Percentiles rank a stretch among this genome's conserved stretches.
Conservation (phyloP, 1,140 invertebrate species). For the Mamestra configurata region DNA sequence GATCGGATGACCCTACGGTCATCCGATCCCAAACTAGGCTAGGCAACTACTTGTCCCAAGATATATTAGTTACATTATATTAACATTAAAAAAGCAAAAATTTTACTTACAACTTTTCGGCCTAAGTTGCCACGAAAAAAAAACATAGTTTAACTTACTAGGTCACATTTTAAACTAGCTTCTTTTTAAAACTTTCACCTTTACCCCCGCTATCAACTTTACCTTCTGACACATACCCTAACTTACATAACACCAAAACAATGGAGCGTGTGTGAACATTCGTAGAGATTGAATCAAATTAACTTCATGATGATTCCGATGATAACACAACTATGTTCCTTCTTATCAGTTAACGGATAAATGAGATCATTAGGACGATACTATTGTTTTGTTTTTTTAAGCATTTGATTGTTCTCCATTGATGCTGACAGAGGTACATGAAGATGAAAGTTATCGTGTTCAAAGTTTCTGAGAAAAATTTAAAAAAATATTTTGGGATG, state of each 20-base stretch:
- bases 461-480: background rate
- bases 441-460: background rate
- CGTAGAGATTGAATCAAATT: slow-evolving; percentile 43
- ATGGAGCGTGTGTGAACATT: slow-evolving; percentile 21
- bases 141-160: too few species aligned
- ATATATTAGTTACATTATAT: too few species aligned
- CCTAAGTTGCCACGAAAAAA: too few species aligned
- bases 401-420: slow-evolving; percentile 17
- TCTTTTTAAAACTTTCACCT: background rate
- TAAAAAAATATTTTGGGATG: background rate
- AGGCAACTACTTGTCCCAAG: too few species aligned
- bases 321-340: slow-evolving; percentile 33
- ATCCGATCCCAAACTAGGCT: too few species aligned
- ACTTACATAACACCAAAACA: background rate
- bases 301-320: slow-evolving; percentile 13
- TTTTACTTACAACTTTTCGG: too few species aligned
- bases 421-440: background rate
- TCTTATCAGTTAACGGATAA: slow-evolving; percentile 30
- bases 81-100: too few species aligned
- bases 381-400: slow-evolving; percentile 34
- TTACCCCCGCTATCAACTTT: background rate
- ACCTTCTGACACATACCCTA: background rate
- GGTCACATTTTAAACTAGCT: background rate
- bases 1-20: too few species aligned
- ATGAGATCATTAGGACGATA: slow-evolving; percentile 39